Evolutionary conservation across 2,797 vertebrate genomes (phyloP).

Genomic region (Acanthis flammea): DNA sequence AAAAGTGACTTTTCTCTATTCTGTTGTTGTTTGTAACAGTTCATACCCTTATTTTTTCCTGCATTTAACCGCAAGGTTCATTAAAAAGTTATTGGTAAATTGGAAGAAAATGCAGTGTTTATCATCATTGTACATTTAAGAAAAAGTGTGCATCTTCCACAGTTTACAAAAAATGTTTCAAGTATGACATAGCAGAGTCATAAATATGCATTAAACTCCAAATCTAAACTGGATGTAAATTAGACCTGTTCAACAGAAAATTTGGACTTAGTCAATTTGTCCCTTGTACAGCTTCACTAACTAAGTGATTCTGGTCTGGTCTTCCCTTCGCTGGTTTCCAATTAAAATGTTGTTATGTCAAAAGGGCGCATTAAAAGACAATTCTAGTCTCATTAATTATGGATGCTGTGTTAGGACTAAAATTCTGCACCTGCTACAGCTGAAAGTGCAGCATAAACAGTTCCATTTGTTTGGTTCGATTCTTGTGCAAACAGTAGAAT

Average conservation of each 20-base stretch:
- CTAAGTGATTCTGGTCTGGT: neutral
- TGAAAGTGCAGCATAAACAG: neutral
- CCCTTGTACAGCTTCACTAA: neutral
- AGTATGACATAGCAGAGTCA: neutral
- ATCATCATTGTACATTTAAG: neutral
- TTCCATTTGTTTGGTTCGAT: neutral
- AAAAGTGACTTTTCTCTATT: neutral
- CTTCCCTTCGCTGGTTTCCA: neutral
- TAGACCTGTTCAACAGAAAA: neutral
- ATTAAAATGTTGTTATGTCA: neutral
- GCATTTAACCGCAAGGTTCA: rapidly evolving
- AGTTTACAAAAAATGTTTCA: neutral
- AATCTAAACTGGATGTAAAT: neutral
- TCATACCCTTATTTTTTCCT: neutral
- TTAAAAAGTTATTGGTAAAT: neutral
- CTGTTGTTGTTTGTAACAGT: neutral
- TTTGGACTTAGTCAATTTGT: neutral
- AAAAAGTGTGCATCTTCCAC: neutral
- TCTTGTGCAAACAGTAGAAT: neutral
- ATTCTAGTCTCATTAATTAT: neutral
- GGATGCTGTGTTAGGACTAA: neutral
- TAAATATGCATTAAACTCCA: neutral
- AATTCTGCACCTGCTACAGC: neutral
- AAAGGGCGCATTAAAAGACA: neutral
- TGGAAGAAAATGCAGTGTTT: neutral